Evolutionary conservation across 2,797 vertebrate species (phyloP), one percentile per base, ranked within the genome.

Genomic region (Sebastes iracundus): DNA sequence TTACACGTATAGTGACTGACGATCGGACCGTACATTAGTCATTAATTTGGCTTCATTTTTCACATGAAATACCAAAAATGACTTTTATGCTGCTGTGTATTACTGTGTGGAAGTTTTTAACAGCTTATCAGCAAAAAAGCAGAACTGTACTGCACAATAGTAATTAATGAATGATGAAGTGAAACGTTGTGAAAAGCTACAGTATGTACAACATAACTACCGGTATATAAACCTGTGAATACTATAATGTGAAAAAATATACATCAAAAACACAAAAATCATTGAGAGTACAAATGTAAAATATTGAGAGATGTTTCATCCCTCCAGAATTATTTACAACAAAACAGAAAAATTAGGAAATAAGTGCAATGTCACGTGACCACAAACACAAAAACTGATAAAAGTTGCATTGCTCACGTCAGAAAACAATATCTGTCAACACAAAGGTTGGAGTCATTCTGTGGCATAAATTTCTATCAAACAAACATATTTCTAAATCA

Each of bases 281-380:
- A 72, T 20, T 63, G 2, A 25, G 23, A 74, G 30, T 22, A 61
- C 27, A 84, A 80, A 61, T 69, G 6, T 49, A 79, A 84, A 78
- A 64, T 62, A 42, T 14, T 35, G 13, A 71, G 55, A 65, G 25
- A 79, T 52, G 30, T 76, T 80, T 56, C 32, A 65, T 38, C 42
- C 62, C 5, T 77, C 27, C 32, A 75, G 20, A 81, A 90, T 22
- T 87, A 92, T 94, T 88, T 89, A 90, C 93, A 94, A 58, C 62
- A 79, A 69, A 73, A 77, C 32, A 61, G 20, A 73, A 71, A 53
- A 22, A 79, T 9, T 0, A 79, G 59, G 27, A 81, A 84, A 81
- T 71, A 90, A 94, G 93, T 94, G 92, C 93, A 93, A 92, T 27
- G 22, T 88, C 67, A 62, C 67, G 20, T 46, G 23, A 72, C 53